Base-by-base conservation (phyloP, 2,888 invertebrate species). In the Arctia plantaginis region DNA sequence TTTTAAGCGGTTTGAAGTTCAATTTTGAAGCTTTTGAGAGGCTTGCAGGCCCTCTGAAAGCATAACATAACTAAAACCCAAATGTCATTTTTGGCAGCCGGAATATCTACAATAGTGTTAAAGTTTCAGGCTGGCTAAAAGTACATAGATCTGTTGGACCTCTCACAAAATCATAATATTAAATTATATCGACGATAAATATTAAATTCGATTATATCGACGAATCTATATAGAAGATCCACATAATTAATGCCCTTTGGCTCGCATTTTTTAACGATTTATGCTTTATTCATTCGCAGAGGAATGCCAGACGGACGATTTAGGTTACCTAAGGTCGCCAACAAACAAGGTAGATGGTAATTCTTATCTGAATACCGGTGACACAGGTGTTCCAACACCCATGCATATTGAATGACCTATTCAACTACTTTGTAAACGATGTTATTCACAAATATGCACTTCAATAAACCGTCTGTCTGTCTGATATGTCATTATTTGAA, bases 261-360 rank as follows among this genome's bases (percentile, higher is more conserved):
- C 18, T 65, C 23, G 1, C 4, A 7, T 13, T n/a, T 41, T 64
- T 44, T 44, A 27, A 67, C 20, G 10, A 44, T 67, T 20, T 13
- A 44, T 15, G 7, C 33, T 35, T 71, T 10, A 51, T 27, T 47
- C 27, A 51, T 27, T n/a, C 23, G 20, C 39, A 71, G 20, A 71
- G 71, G 41, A 73, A 73, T 68, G 35, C 20, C 74, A 69, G 59
- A 12, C n/a, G 44, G 12, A 30, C 23, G 23, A 67, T 71, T 39
- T 71, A 71, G 71, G 67, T 73, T 30, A 27, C 30, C 69, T 68
- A n/a, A 80, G 83, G 70, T 74, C n/a, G 76, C 72, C 75, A 82
- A 85, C 70, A 80, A 81, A 75, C 84, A 77, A 74, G 77, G 75
- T 74, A 59, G 76, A 73, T 75, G 77, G 59, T 80, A 75, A 77